Evolutionary conservation across 53 echinoderm and acorn worm genomes (phyloP), one percentile per base, ranked within the genome.

Genomic region (Actinopyga echinites): DNA sequence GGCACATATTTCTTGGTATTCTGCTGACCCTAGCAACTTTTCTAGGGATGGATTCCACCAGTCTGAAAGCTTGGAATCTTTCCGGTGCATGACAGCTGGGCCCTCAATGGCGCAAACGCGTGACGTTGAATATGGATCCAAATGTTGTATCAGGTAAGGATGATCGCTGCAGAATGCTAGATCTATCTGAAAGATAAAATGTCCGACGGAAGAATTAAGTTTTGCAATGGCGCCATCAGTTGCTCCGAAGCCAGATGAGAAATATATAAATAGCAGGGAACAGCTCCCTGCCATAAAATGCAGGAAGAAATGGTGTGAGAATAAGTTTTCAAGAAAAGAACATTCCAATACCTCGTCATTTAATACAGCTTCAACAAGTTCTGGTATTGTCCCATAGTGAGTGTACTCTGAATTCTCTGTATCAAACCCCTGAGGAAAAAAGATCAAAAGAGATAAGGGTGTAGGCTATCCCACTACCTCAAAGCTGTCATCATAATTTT

Each of bases 11-110:
- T 53, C 12, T 33, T 25, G 23, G 29, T 77, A 77, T 20, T 77
- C 53, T 2, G 25, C 56, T 6, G 77, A 77, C 6, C 13, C 5
- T 20, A 56, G 1, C 12, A 77, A 30, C 30, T 55, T 24, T 12
- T 77, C 77, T 1, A 77, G 30, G 19, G 77, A 52, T 6, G 77
- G 77, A 20, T 77, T 55, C 77, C 77, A 77, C 77, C 77, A 77
- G 21, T 56, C 53, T 17, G 77, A 77, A 31, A 77, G 49, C 77
- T 32, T 54, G 15, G 77, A 77, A 77, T 77, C 77, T 32, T 77
- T 77, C 7, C 77, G 77, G 31, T 77, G 77, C 77, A 77, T 77
- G 1, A 77, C 56, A 31, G 77, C 77, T 11, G 77, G 77, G 5
- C 77, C 77, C 49, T 77, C 77, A 28, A 31, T 53, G 43, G 55